Evolutionary conservation across 2,888 invertebrate genomes (phyloP).

Genomic region (Pristionchus japonicus): DNA sequence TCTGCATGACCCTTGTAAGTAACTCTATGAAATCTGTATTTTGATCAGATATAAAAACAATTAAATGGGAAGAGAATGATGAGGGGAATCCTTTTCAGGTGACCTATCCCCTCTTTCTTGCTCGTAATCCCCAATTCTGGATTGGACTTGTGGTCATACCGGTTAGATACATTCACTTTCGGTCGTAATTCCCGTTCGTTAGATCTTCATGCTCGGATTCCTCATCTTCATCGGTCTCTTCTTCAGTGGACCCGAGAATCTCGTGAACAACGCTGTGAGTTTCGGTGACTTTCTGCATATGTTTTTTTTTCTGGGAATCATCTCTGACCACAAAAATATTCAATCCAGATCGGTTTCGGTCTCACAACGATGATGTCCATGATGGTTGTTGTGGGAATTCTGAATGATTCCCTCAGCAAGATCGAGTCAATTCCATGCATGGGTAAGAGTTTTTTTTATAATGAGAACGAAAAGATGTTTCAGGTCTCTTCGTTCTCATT

Average conservation of each 20-base stretch:
- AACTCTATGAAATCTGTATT: too few relatives aligned
- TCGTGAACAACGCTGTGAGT: not conserved
- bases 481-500: not conserved
- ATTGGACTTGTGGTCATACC: not conserved
- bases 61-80: not conserved
- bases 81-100: not conserved
- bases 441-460: not conserved
- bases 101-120: not conserved
- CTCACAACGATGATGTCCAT: not conserved
- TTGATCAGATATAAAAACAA: too few relatives aligned
- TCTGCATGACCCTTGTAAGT: not conserved
- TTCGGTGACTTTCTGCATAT: not conserved
- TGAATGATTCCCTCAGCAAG: conserved; percentile 28
- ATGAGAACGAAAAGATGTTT: not conserved
- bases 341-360: not conserved
- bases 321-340: too few relatives aligned
- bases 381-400: conserved; percentile 13
- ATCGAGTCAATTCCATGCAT: not conserved
- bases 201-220: not conserved
- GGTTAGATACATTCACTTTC: not conserved
- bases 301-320: too few relatives aligned
- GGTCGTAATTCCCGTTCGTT: not conserved
- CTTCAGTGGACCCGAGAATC: not conserved
- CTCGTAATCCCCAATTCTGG: not conserved
- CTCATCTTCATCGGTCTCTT: not conserved